phyloP scores from a whole-genome alignment of 2,797 vertebrate species.

The Gymnoscopelus braueri region DNA sequence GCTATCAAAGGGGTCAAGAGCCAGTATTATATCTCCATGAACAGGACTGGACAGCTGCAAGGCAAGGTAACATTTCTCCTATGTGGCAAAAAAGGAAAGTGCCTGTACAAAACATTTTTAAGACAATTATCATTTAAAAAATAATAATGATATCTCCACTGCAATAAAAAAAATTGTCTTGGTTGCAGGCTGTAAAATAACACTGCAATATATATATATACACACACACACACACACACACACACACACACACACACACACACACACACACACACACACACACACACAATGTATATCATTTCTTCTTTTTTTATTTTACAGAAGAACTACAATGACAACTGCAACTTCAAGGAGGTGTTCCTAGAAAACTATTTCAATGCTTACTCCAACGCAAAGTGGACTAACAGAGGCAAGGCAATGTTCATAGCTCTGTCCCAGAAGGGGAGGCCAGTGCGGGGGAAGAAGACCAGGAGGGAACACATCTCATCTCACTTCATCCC shows the following conservation, averaged over 20 bases:
- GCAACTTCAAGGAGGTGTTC: slow-evolving; percentile 97
- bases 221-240: too few relatives aligned
- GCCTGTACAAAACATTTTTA: background rate
- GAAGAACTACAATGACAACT: slow-evolving; percentile 95
- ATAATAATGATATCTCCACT: too few relatives aligned
- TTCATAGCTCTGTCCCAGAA: slow-evolving; percentile 96
- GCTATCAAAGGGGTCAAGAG: slow-evolving; percentile 98
- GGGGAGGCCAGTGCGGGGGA: slow-evolving; percentile 90
- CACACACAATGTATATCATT: too few relatives aligned
- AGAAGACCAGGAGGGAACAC: slow-evolving; percentile 93
- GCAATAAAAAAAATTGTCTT: too few relatives aligned
- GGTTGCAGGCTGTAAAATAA: too few relatives aligned
- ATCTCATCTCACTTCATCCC: slow-evolving; percentile 96
- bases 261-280: too few relatives aligned
- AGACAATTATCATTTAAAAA: too few relatives aligned
- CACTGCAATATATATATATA: too few relatives aligned
- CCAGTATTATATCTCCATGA: slow-evolving; percentile 97
- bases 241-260: too few relatives aligned
- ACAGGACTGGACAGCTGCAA: slow-evolving; percentile 91
- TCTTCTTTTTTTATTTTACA: slow-evolving; percentile 61
- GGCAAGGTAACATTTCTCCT: slow-evolving; percentile 87
- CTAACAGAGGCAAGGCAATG: slow-evolving; percentile 91
- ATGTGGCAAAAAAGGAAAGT: background rate
- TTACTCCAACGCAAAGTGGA: slow-evolving; percentile 95
- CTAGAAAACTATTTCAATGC: slow-evolving; percentile 98